phyloP scores from a whole-genome alignment of 2,888 invertebrate species.

The Octodonta nipae region DNA sequence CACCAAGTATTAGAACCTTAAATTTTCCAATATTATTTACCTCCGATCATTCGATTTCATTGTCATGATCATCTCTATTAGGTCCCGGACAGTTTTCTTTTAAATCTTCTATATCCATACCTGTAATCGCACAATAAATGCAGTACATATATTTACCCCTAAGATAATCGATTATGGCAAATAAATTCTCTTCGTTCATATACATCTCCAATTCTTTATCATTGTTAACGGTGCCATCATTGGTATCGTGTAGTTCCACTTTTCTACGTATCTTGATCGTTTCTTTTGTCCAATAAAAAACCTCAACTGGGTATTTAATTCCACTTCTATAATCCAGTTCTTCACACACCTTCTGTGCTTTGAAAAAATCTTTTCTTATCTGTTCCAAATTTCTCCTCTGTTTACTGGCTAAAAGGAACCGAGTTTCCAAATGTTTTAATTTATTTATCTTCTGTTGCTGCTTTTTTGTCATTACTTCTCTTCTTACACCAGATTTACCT shows the following conservation, averaged over 20 bases:
- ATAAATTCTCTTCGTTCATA: constrained; percentile 30
- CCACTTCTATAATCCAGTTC: constrained; percentile 43
- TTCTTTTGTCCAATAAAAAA: constrained; percentile 45
- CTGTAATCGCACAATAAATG: constrained; percentile 64
- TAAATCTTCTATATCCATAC: constrained; percentile 48
- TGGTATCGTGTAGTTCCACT: constrained; percentile 27
- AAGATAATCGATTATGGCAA: constrained; percentile 41
- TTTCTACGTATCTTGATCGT: constrained; percentile 26
- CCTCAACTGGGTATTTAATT: constrained; percentile 41
- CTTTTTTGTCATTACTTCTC: constrained; percentile 31
- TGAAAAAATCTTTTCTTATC: constrained; percentile 27
- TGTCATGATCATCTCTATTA: constrained; percentile 47
- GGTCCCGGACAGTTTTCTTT: constrained; percentile 51
- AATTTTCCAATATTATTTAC: too few species aligned
- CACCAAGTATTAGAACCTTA: too few species aligned
- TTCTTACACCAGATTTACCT: constrained; percentile 51
- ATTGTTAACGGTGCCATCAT: constrained; percentile 23
- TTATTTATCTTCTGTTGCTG: constrained; percentile 25
- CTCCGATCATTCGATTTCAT: constrained; percentile 24
- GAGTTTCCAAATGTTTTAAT: constrained; percentile 21
- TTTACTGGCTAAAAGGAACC: constrained; percentile 23
- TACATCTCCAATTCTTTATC: constrained; percentile 24
- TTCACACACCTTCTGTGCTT: constrained; percentile 43
- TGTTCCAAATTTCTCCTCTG: constrained; percentile 23
- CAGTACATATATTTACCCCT: constrained; percentile 61